Evolutionary conservation across 2,797 vertebrate species (phyloP).

Genomic region (Cetoscarus ocellatus): DNA sequence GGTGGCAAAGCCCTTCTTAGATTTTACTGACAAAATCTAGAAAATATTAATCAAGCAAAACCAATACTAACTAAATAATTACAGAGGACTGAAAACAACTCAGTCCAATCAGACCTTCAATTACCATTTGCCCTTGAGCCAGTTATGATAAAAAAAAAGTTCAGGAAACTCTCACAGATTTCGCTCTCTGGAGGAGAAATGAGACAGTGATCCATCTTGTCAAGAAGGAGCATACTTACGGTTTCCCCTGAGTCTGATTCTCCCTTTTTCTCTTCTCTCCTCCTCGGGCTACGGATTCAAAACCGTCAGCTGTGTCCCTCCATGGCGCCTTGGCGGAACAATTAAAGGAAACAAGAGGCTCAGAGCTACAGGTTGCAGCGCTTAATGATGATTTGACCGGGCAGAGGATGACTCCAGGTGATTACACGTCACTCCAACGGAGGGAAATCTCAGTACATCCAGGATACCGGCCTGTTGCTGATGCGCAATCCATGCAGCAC

Average conservation of each 20-base stretch:
- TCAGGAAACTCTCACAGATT: slow-evolving; percentile 32
- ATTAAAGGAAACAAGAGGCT: slow-evolving; percentile 48
- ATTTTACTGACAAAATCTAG: too few relatives aligned
- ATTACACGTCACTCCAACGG: slow-evolving; percentile 39
- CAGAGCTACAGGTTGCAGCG: slow-evolving; percentile 78
- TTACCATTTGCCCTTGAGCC: slow-evolving; percentile 78
- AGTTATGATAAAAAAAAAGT: slow-evolving; percentile 52
- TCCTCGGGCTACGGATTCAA: slow-evolving; percentile 64
- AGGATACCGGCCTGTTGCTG: slow-evolving; percentile 66
- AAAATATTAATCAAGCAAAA: too few relatives aligned
- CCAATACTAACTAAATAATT: not conserved
- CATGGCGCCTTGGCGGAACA: slow-evolving; percentile 75
- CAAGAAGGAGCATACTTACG: slow-evolving; percentile 71
- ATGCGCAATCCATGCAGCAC: slow-evolving; percentile 66
- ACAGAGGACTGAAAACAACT: slow-evolving; percentile 20
- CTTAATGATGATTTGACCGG: slow-evolving; percentile 38
- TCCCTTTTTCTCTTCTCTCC: slow-evolving; percentile 56
- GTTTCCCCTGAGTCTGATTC: slow-evolving; percentile 59
- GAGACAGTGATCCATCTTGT: slow-evolving; percentile 28
- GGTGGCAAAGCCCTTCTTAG: slow-evolving; percentile 8
- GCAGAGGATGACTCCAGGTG: slow-evolving; percentile 30
- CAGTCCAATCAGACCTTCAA: slow-evolving; percentile 52
- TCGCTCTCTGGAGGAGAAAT: slow-evolving; percentile 20
- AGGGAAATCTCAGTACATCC: slow-evolving; percentile 41
- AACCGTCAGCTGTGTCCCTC: slow-evolving; percentile 84